A percentile compares a stretch with the other conserved stretches of the same genome.
Evolutionary conservation across 2,888 invertebrate species (phyloP).

Genomic region (Dolichopus griseipennis): DNA sequence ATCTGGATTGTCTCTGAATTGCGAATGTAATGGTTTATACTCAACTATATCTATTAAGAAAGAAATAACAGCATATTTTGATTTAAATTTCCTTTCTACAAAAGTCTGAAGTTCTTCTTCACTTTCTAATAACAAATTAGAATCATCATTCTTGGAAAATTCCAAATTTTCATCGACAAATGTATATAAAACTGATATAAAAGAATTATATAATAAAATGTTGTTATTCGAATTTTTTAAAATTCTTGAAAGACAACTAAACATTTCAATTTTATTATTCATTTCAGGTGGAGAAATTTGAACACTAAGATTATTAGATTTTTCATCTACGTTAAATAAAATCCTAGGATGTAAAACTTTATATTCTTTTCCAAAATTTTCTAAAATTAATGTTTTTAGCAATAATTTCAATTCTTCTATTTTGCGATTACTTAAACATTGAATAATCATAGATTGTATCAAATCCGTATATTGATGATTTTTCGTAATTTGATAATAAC

Average conservation of each 20-base stretch:
- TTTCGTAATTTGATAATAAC: conserved; percentile 29
- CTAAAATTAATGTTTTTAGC: conserved; percentile 22
- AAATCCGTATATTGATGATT: conserved; percentile 21
- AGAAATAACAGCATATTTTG: conserved; percentile 32
- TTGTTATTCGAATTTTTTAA: conserved; percentile 30
- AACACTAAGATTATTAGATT: conserved; percentile 20
- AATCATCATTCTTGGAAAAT: conserved; percentile 13
- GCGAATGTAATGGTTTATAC: conserved; percentile 33
- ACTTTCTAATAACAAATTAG: conserved; percentile 28
- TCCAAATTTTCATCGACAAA: conserved; percentile 22
- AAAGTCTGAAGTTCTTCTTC: conserved; percentile 32
- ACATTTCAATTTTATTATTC: conserved; percentile 22
- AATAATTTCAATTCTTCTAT: conserved; percentile 30
- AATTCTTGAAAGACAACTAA: conserved; percentile 27
- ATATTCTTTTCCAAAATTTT: conserved; percentile 26
- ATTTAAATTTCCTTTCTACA: conserved; percentile 30
- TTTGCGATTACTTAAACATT: conserved; percentile 34
- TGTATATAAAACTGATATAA: conserved; percentile 29
- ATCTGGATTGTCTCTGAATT: conserved; percentile 31
- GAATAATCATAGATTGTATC: conserved; percentile 28
- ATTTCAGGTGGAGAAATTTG: conserved; percentile 26
- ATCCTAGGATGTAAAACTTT: conserved; percentile 28
- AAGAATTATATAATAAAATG: conserved; percentile 33
- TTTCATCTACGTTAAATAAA: conserved; percentile 21
- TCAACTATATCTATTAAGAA: conserved; percentile 34